phyloP scores from a whole-genome alignment of 2,113 vertebrate species.

The Halcyon senegalensis region DNA sequence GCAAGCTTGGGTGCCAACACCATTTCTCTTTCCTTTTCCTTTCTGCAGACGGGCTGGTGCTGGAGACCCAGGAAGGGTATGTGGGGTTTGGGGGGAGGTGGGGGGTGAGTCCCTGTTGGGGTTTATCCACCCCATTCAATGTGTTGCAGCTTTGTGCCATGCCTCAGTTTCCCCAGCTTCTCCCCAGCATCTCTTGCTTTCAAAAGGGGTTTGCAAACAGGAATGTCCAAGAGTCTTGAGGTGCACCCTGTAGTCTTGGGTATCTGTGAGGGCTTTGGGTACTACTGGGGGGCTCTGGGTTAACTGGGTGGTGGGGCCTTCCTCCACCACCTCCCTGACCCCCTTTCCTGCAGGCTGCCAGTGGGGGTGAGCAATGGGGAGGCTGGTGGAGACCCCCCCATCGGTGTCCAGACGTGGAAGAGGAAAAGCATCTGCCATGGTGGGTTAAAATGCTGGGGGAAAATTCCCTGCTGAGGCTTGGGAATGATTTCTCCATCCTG shows the following conservation, averaged over 20 bases:
- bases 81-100: not conserved
- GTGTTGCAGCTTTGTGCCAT: not conserved
- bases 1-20: not conserved
- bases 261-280: not conserved
- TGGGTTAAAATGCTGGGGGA: not conserved
- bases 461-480: not conserved
- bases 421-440: constrained; percentile 53
- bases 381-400: not conserved
- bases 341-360: not conserved
- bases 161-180: not conserved
- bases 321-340: not conserved
- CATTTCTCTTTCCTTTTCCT: not conserved
- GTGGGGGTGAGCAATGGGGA: constrained; percentile 70
- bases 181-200: not conserved
- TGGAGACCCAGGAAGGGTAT: not conserved
- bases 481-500: not conserved
- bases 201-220: not conserved
- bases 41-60: not conserved
- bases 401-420: constrained; percentile 31
- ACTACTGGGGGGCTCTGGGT: not conserved
- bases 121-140: not conserved
- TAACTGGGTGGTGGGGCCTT: not conserved
- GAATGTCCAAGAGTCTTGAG: not conserved
- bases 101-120: not conserved
- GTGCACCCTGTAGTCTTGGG: not conserved